Evolutionary conservation across 2,113 vertebrate species (phyloP).

Genomic region (Chamaea fasciata): DNA sequence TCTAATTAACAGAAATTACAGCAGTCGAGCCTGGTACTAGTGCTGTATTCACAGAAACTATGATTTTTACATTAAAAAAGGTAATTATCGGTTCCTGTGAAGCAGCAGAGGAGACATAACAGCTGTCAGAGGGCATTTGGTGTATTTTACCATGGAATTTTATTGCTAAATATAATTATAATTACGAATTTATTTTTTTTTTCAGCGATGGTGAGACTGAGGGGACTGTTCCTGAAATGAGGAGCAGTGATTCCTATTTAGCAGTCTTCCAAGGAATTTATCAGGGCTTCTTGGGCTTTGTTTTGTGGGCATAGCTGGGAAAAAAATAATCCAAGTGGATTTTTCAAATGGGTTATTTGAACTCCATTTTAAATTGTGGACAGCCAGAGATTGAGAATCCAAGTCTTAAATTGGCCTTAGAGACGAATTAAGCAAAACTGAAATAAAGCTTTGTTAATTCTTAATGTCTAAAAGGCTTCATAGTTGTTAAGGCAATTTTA

Average conservation of each 20-base stretch:
- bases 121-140: not conserved
- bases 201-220: not conserved
- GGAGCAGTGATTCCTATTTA: not conserved
- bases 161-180: not conserved
- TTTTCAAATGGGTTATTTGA: not conserved
- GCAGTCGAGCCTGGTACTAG: not conserved
- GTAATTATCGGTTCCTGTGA: not conserved
- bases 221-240: not conserved
- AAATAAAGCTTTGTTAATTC: not conserved
- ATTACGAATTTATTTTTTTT: not conserved
- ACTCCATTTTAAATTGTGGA: not conserved
- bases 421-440: not conserved
- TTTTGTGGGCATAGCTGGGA: not conserved
- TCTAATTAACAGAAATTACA: slow-evolving; percentile 16
- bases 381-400: not conserved
- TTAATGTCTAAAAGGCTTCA: not conserved
- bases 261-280: not conserved
- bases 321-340: not conserved
- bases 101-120: not conserved
- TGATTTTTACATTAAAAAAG: not conserved
- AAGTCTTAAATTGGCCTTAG: not conserved
- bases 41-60: not conserved
- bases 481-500: not conserved
- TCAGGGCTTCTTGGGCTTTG: not conserved
- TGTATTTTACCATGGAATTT: not conserved